phyloP scores from a whole-genome alignment of 2,888 invertebrate species.

The Pandemis cinnamomeana region DNA sequence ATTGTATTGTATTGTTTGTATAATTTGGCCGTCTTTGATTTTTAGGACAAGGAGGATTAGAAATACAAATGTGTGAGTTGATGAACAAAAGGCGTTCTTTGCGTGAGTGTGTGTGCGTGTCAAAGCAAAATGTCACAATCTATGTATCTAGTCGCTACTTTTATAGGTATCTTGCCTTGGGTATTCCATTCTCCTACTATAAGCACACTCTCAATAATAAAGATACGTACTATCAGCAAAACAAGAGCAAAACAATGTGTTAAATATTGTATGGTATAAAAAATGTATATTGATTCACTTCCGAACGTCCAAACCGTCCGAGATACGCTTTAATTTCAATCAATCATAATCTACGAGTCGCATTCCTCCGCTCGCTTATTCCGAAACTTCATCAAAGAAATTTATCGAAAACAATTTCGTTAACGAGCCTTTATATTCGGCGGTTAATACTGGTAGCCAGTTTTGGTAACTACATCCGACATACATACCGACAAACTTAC shows the following conservation, averaged over 20 bases:
- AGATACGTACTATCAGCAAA: background rate
- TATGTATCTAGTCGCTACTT: no score
- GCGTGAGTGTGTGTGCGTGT: no score
- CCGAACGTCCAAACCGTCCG: conserved; percentile 45
- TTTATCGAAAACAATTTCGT: conserved; percentile 68
- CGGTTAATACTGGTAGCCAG: conserved; percentile 69
- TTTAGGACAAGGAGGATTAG: no score
- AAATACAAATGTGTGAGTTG: no score
- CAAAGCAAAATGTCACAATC: no score
- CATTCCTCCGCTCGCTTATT: conserved; percentile 53
- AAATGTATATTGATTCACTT: conserved; percentile 6
- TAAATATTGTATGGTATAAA: background rate
- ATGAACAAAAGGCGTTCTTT: no score
- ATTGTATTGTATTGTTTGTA: no score
- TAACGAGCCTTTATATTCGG: conserved; percentile 66
- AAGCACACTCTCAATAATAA: no score
- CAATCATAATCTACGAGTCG: conserved; percentile 51
- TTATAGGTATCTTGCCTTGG: no score
- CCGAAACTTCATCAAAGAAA: conserved; percentile 55
- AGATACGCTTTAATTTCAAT: conserved; percentile 50
- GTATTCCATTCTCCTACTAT: no score
- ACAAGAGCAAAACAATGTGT: background rate
- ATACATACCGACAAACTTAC: conserved; percentile 46
- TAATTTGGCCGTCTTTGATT: no score
- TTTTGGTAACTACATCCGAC: conserved; percentile 52